Base-by-base conservation (phyloP, 2,888 invertebrate species). In the Diaphora mendica region DNA sequence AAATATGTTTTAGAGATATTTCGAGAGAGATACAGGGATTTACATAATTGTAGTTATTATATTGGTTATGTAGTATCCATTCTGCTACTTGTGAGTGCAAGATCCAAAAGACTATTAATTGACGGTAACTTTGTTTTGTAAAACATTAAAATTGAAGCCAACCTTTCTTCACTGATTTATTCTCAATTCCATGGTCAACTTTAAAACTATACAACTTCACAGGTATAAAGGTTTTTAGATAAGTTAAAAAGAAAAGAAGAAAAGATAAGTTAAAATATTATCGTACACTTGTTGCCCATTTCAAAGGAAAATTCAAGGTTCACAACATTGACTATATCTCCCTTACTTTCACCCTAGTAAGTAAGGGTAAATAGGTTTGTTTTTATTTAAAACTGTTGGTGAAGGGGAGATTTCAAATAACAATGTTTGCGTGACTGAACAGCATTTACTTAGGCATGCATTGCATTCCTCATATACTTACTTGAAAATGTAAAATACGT, bases 401-500 rank as follows among this genome's bases (percentile, higher is more conserved):
- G 13, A 13, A 55, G n/a, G 51, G 51, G n/a, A 26, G 3, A 23
- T 26, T 59, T 59, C n/a, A 70, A 70, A 64, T 42, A 30, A 35
- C 35, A 51, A 15, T n/a, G 66, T 67, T 67, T 48, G 17, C 72
- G 72, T 72, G 72, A 67, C 67, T 67, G 33, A 59, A 62, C 44
- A 59, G 11, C 44, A 72, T 72, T 71, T 44, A 72, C 44, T 9
- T 15, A 64, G 23, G 51, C 59, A 72, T 42, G 59, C 65, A 51
- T 65, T 64, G 15, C 65, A 42, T 3, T 66, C 9, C 44, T 26
- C 23, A 23, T 26, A 9, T 42, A 66, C 26, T 26, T 66, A 26
- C 17, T 42, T 66, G 15, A 42, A 42, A 3, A 42, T 8, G 11
- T 66, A 42, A 42, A 39, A 42, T 42, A 26, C 66, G 42, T 17